Conservation (phyloP, 1,140 invertebrate genomes). For the Pseudomyrmex gracilis region DNA sequence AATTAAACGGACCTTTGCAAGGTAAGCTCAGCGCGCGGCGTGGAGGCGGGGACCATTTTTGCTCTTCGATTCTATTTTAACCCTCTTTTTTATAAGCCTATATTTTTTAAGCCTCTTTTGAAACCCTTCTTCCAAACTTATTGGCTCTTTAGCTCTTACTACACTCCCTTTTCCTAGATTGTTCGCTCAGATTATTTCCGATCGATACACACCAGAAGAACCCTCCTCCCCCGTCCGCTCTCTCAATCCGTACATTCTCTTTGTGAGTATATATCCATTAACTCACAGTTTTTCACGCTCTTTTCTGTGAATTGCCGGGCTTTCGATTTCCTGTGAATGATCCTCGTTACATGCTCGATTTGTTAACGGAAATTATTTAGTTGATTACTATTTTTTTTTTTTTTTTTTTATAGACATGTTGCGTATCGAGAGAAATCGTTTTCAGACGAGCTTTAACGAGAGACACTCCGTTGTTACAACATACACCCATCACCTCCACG, state of each 20-base stretch:
- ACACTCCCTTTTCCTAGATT: background rate
- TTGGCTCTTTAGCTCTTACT: constrained; percentile 23
- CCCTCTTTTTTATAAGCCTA: constrained; percentile 1
- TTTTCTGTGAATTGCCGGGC: background rate
- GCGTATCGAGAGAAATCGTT: constrained; percentile 5
- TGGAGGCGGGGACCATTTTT: constrained; percentile 82
- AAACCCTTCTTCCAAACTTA: constrained; percentile 9
- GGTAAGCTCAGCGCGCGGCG: constrained; percentile 76
- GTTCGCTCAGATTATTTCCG: constrained; percentile 14
- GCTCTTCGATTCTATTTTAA: constrained; percentile 53
- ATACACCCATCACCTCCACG: constrained; percentile 77
- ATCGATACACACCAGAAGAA: constrained; percentile 8
- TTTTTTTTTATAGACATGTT: background rate
- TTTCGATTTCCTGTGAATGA: no score
- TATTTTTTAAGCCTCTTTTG: constrained; percentile 42
- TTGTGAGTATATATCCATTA: background rate
- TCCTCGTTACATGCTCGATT: no score
- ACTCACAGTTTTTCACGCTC: constrained; percentile 9
- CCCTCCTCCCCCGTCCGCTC: no score
- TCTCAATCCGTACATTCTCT: constrained; percentile 8
- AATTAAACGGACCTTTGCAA: constrained; percentile 53
- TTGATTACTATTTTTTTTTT: background rate
- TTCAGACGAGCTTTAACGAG: constrained; percentile 1
- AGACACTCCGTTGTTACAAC: constrained; percentile 34
- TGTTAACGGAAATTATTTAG: background rate